Evolutionary conservation across 2,797 vertebrate genomes (phyloP).

Genomic region (Bradypodion ventrale): DNA sequence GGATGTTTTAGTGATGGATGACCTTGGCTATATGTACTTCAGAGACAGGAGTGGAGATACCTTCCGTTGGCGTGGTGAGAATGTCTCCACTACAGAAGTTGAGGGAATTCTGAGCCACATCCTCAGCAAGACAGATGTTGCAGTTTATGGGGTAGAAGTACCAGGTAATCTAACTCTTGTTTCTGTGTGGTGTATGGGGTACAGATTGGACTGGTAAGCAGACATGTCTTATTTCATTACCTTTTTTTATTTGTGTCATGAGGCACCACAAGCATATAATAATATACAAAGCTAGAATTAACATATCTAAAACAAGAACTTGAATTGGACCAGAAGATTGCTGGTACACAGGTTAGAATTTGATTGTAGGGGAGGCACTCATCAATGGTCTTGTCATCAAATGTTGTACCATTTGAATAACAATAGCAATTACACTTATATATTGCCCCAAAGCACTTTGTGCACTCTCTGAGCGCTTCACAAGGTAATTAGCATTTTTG

Average conservation of each 20-base stretch:
- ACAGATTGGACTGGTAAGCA: no score
- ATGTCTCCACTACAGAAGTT: conserved; percentile 95
- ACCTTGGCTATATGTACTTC: conserved; percentile 94
- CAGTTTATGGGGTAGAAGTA: conserved; percentile 95
- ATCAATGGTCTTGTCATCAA: no score
- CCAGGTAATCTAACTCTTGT: conserved; percentile 81
- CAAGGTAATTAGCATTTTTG: no score
- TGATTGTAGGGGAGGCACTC: no score
- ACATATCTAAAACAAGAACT: no score
- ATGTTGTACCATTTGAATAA: no score
- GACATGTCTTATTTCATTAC: not conserved
- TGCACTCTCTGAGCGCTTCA: no score
- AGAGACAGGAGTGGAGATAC: conserved; percentile 97
- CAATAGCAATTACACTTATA: no score
- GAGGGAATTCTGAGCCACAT: conserved; percentile 93
- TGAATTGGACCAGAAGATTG: no score
- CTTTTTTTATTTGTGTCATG: not conserved
- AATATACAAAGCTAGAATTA: no score
- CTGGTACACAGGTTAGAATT: no score
- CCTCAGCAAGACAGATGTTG: conserved; percentile 92
- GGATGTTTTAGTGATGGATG: conserved; percentile 95
- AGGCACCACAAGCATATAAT: not conserved
- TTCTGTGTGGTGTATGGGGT: not conserved
- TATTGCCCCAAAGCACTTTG: no score
- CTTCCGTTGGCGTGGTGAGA: conserved; percentile 98